Percentiles rank a stretch among this genome's conserved stretches.
These are phyloP conservation scores for Tragelaphus oryx DNA, from an alignment of 2,797 vertebrate genomes.

Conservation along the genomic window DNA sequence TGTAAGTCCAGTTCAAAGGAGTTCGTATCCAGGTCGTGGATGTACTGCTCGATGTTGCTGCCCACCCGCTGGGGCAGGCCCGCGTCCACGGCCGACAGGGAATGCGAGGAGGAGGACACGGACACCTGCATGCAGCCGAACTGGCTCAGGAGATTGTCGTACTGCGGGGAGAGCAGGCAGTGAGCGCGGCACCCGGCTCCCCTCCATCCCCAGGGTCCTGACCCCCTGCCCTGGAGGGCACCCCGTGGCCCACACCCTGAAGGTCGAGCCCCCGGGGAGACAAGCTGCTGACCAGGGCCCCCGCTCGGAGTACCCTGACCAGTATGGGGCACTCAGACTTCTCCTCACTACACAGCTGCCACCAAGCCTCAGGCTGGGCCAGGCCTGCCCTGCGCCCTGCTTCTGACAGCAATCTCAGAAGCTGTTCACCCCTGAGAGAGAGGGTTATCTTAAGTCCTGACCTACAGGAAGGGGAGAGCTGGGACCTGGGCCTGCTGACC, in stretches of 20 bases:
- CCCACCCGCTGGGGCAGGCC: conserved; percentile 87
- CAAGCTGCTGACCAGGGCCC: not conserved
- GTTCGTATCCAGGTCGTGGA: conserved; percentile 97
- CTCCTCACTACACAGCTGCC: not conserved
- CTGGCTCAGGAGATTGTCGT: conserved; percentile 98
- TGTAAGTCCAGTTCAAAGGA: conserved; percentile 97
- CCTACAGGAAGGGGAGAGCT: not conserved
- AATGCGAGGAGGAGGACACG: conserved; percentile 91
- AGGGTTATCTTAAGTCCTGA: not conserved
- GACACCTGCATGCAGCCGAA: conserved; percentile 99
- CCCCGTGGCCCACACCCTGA: not conserved
- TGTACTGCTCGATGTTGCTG: conserved; percentile 98
- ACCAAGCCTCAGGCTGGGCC: not conserved
- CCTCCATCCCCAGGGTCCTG: not conserved
- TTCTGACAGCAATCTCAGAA: not conserved
- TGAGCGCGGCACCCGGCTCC: not conserved
- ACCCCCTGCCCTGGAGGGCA: not conserved
- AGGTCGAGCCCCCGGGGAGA: not conserved
- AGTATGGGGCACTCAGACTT: not conserved
- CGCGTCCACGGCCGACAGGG: conserved; percentile 85
- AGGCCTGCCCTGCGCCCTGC: not conserved
- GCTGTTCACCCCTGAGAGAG: not conserved
- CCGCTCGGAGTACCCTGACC: not conserved
- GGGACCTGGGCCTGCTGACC: not conserved
- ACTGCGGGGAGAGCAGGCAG: conserved; percentile 81